These are phyloP conservation scores for Anthophora plumipes DNA, from an alignment of 2,888 invertebrate species.

Conservation along the genomic window DNA sequence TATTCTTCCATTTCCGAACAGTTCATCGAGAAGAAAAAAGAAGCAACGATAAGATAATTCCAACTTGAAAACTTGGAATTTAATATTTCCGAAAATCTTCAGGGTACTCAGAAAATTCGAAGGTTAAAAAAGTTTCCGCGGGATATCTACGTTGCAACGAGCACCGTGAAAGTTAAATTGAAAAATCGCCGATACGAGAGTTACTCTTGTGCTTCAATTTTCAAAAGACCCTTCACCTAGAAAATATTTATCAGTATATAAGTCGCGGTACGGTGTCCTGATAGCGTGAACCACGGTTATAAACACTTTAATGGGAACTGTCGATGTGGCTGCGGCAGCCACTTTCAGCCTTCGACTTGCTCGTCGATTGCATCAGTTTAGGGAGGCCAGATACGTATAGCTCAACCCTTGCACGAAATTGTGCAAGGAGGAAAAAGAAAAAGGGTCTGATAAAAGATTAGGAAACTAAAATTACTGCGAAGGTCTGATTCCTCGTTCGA, in stretches of 20 bases:
- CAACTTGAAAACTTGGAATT: too few relatives aligned
- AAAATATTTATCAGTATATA: slow-evolving; percentile 32
- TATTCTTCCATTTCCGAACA: too few relatives aligned
- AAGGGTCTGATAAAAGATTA: slow-evolving; percentile 18
- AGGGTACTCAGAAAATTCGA: slow-evolving; percentile 14
- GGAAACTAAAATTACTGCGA: slow-evolving; percentile 16
- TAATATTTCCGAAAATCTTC: not conserved
- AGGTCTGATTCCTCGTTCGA: slow-evolving; percentile 6
- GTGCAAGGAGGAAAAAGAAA: not conserved
- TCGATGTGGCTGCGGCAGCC: slow-evolving; percentile 51
- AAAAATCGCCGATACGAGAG: slow-evolving; percentile 21
- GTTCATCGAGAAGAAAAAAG: too few relatives aligned
- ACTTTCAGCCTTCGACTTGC: slow-evolving; percentile 57
- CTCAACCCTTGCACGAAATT: slow-evolving; percentile 13
- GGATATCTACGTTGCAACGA: too few relatives aligned
- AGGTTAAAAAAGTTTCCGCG: not conserved
- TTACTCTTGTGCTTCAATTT: not conserved
- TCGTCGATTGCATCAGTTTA: slow-evolving; percentile 35
- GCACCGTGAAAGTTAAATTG: slow-evolving; percentile 20
- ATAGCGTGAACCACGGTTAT: slow-evolving; percentile 72
- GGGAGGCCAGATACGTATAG: slow-evolving; percentile 2
- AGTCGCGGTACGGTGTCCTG: slow-evolving; percentile 32
- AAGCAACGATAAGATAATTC: too few relatives aligned
- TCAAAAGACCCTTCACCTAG: slow-evolving; percentile 17
- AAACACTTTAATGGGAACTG: slow-evolving; percentile 65